A percentile compares a stretch with the other conserved stretches of the same genome.
These are phyloP conservation scores for Drosophila lowei DNA, from an alignment of 1,140 invertebrate genomes.

Conservation along the genomic window DNA sequence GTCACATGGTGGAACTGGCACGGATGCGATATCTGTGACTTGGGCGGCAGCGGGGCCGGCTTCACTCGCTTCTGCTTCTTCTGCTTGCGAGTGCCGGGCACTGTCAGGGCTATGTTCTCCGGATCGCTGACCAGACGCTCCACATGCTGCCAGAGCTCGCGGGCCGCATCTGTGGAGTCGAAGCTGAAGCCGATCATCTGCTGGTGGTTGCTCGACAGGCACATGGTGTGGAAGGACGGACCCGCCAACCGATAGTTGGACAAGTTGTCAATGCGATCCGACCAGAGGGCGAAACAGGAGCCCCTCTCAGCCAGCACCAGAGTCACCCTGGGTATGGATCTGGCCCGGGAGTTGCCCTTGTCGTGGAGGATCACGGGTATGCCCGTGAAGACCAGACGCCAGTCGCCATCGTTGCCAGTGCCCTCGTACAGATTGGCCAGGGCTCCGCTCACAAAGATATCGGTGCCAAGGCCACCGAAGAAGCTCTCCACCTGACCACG, in stretches of 20 bases:
- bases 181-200: constrained; percentile 89
- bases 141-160: constrained; percentile 88
- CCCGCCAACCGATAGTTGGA: constrained; percentile 87
- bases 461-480: constrained; percentile 90
- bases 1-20: constrained; percentile 95
- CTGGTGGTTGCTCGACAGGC: constrained; percentile 85
- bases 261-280: constrained; percentile 91
- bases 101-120: constrained; percentile 90
- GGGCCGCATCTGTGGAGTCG: constrained; percentile 89
- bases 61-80: constrained; percentile 84
- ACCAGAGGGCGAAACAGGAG: constrained; percentile 93
- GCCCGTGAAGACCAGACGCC: constrained; percentile 91
- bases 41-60: constrained; percentile 87
- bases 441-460: constrained; percentile 91
- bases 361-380: constrained; percentile 92
- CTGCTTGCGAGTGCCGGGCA: constrained; percentile 86
- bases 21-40: constrained; percentile 92
- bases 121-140: constrained; percentile 90
- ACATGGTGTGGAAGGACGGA: constrained; percentile 92
- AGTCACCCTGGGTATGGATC: constrained; percentile 89
- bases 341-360: constrained; percentile 88
- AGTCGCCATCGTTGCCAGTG: constrained; percentile 85
- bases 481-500: constrained; percentile 91
- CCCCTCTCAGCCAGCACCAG: constrained; percentile 92
- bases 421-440: constrained; percentile 91